Evolutionary conservation across 2,888 invertebrate genomes (phyloP).

Genomic region (Geophilus truncorum): DNA sequence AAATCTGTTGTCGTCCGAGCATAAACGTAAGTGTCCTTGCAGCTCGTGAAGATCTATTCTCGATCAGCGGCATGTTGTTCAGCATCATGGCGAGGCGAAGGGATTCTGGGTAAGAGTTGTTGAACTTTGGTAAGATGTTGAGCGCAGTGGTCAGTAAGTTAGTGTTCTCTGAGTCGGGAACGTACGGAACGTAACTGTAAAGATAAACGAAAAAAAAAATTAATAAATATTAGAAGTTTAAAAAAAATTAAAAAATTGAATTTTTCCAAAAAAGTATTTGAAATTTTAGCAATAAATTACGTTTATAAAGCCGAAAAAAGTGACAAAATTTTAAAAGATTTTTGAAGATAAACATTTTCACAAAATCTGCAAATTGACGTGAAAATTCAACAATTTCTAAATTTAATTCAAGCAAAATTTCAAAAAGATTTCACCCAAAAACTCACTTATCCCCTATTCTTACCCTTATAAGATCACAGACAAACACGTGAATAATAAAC

Average conservation of each 20-base stretch:
- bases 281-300: no score
- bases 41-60: constrained; percentile 75
- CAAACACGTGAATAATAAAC: constrained; percentile 91
- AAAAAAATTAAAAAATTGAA: no score
- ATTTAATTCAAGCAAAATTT: no score
- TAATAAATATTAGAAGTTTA: no score
- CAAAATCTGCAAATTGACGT: no score
- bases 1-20: constrained; percentile 86
- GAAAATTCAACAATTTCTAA: no score
- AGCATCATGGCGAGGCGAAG: constrained; percentile 86
- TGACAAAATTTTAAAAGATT: no score
- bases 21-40: constrained; percentile 86
- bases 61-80: constrained; percentile 68
- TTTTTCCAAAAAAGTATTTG: no score
- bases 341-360: no score
- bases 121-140: constrained; percentile 78
- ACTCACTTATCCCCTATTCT: no score
- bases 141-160: constrained; percentile 75
- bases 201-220: no score
- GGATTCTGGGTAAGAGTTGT: constrained; percentile 83
- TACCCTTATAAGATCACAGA: constrained; percentile 74
- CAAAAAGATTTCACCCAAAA: background rate
- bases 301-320: no score
- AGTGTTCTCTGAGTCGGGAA: constrained; percentile 88
- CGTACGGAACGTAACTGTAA: constrained; percentile 84